Evolutionary conservation across 2,888 invertebrate species (phyloP).

Genomic region (Lycocerus yunnanus): DNA sequence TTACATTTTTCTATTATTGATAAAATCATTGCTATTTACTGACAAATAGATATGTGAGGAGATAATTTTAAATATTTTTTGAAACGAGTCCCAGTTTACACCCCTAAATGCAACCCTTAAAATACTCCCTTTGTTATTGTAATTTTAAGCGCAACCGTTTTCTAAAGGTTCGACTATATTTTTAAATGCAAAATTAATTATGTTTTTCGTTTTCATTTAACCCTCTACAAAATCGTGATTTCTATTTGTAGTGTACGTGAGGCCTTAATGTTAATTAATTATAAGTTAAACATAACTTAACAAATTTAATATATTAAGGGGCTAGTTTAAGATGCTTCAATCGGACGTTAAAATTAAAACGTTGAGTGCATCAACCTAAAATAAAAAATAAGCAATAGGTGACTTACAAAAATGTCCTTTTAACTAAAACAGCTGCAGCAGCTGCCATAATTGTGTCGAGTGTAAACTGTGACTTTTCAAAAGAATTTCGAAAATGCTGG

Average conservation of each 20-base stretch:
- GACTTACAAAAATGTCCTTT: neutral
- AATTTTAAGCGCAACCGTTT: neutral
- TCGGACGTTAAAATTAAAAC: neutral
- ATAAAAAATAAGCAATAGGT: neutral
- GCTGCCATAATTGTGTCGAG: neutral
- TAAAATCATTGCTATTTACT: neutral
- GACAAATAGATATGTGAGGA: neutral
- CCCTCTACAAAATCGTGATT: neutral
- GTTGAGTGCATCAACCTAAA: neutral
- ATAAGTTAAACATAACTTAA: neutral
- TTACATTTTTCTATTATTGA: conserved; percentile 1
- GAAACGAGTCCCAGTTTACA: neutral
- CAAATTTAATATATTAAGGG: neutral
- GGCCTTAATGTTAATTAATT: neutral
- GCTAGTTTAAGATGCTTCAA: neutral
- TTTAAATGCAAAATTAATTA: neutral
- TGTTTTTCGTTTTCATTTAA: neutral
- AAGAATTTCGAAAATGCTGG: neutral
- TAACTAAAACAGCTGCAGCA: neutral
- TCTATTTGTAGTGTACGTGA: neutral
- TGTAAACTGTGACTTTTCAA: neutral
- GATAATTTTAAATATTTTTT: neutral
- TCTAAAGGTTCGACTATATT: neutral
- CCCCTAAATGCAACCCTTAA: neutral
- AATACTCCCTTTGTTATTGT: neutral